A percentile compares a stretch with the other conserved stretches of the same genome.
These are phyloP conservation scores for Heterodera schachtii DNA, from an alignment of 1,140 invertebrate genomes.

Conservation along the genomic window DNA sequence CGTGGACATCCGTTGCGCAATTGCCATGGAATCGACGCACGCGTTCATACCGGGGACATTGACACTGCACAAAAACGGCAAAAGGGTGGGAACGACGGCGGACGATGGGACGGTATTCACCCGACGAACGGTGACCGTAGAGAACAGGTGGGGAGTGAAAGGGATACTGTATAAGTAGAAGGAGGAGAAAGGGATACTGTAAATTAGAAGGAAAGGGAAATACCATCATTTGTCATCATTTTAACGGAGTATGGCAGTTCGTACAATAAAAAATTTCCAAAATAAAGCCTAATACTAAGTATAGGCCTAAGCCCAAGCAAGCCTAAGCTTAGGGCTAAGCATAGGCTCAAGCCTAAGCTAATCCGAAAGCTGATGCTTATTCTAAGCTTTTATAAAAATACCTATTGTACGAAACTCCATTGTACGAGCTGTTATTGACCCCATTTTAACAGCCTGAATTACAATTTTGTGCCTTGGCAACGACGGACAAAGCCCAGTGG, in stretches of 20 bases:
- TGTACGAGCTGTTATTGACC: background rate
- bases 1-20: slow-evolving; percentile 16
- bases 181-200: background rate
- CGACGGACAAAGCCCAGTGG: background rate
- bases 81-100: slow-evolving; percentile 11
- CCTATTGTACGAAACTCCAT: no score
- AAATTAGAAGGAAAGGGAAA: background rate
- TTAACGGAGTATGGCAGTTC: no score
- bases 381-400: no score
- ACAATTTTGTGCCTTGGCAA: background rate
- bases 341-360: no score
- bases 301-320: no score
- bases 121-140: slow-evolving; percentile 14
- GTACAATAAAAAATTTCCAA: no score
- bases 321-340: no score
- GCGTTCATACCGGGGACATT: slow-evolving; percentile 24
- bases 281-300: no score
- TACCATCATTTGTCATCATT: no score
- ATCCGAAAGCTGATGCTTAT: no score
- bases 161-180: no score
- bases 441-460: background rate
- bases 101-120: slow-evolving; percentile 4
- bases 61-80: slow-evolving; percentile 27
- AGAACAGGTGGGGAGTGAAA: background rate
- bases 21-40: slow-evolving; percentile 9